These are phyloP conservation scores for Dilophus febrilis DNA, from an alignment of 2,888 invertebrate species.

Conservation along the genomic window DNA sequence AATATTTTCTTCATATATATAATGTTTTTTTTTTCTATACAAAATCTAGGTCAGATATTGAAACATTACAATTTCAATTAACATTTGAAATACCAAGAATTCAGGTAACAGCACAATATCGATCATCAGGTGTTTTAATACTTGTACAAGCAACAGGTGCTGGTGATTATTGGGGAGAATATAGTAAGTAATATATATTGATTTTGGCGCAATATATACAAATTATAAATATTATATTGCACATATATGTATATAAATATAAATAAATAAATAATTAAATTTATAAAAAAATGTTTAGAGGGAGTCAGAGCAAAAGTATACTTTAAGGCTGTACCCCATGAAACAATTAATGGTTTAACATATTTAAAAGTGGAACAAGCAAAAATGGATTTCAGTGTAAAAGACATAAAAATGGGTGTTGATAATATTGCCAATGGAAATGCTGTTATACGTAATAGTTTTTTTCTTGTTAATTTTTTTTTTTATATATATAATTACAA, in stretches of 20 bases:
- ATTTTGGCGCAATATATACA: too few species aligned
- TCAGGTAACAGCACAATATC: slow-evolving; percentile 59
- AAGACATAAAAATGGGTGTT: slow-evolving; percentile 69
- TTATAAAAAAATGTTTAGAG: slow-evolving; percentile 39
- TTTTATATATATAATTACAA: not conserved
- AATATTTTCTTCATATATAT: too few species aligned
- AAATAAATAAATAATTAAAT: slow-evolving; percentile 1
- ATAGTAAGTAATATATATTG: slow-evolving; percentile 47
- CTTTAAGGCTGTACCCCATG: slow-evolving; percentile 51
- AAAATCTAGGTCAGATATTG: slow-evolving; percentile 48
- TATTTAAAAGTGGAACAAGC: slow-evolving; percentile 56
- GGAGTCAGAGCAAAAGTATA: slow-evolving; percentile 72
- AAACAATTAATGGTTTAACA: slow-evolving; percentile 40
- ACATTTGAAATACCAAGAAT: slow-evolving; percentile 66
- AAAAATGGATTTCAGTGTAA: slow-evolving; percentile 74
- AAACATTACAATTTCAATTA: slow-evolving; percentile 64
- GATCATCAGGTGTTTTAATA: slow-evolving; percentile 62
- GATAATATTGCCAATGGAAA: slow-evolving; percentile 69
- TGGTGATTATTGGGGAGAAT: slow-evolving; percentile 81
- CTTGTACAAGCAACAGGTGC: slow-evolving; percentile 69
- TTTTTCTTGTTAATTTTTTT: slow-evolving; percentile 8
- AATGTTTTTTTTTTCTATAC: not conserved
- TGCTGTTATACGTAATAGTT: slow-evolving; percentile 51
- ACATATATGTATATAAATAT: not conserved
- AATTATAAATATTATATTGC: not conserved